Evolutionary conservation across 53 echinoderm and acorn worm species (phyloP).

Genomic region (Zoroaster sp.): DNA sequence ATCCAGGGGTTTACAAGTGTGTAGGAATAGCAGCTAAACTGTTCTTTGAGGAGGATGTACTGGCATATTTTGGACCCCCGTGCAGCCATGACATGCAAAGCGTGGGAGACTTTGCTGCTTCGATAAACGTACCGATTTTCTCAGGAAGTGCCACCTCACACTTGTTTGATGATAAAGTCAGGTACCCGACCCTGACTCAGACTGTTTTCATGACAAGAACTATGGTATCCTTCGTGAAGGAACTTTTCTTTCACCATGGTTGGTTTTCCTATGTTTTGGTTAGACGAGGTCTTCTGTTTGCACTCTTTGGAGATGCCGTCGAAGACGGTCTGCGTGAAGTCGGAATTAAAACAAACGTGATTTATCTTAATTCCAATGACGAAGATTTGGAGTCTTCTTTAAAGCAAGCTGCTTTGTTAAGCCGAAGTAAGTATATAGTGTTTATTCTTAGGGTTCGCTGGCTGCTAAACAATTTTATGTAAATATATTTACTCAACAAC

Average conservation of each 20-base stretch:
- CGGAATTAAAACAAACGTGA: no score
- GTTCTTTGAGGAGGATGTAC: no score
- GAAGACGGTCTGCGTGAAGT: background rate
- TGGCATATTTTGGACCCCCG: no score
- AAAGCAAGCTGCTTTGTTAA: background rate
- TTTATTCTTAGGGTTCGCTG: no score
- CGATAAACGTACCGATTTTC: background rate
- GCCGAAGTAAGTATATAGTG: background rate
- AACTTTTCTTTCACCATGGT: background rate
- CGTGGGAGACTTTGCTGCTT: no score
- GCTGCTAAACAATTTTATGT: no score
- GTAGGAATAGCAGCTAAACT: no score
- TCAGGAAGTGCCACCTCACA: background rate
- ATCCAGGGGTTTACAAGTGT: no score
- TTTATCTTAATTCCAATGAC: background rate
- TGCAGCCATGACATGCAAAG: no score
- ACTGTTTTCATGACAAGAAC: background rate
- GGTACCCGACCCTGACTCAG: background rate
- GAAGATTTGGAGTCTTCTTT: background rate
- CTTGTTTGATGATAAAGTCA: background rate
- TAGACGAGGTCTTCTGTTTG: background rate
- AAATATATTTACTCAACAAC: no score
- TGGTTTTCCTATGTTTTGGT: background rate
- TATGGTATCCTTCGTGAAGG: background rate
- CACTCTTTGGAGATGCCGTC: background rate